Evolutionary conservation across 2,888 invertebrate genomes (phyloP).

Genomic region (Meliscaeva auricollis): DNA sequence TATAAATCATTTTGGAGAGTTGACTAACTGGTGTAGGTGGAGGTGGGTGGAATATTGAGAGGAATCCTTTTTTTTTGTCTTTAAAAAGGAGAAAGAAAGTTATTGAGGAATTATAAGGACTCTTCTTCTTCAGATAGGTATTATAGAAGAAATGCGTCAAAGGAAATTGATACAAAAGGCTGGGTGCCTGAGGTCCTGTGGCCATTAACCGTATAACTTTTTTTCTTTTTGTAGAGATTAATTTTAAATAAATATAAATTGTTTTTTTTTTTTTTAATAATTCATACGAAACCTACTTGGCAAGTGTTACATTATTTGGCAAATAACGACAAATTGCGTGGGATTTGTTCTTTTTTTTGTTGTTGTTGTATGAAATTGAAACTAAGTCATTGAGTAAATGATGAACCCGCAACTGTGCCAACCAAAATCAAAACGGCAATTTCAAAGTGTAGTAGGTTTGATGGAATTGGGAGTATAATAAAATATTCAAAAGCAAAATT

Average conservation of each 20-base stretch:
- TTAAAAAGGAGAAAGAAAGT: background rate
- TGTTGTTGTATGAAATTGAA: background rate
- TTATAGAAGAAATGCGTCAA: background rate
- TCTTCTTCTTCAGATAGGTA: background rate
- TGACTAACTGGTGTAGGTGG: background rate
- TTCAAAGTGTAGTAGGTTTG: background rate
- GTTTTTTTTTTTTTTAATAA: too few species aligned
- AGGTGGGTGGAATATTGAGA: too few species aligned
- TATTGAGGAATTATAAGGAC: background rate
- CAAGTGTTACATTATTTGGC: background rate
- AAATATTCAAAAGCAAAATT: background rate
- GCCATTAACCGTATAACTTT: background rate
- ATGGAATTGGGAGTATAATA: background rate
- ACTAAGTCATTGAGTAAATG: background rate
- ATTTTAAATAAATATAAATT: background rate
- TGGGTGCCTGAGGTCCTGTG: background rate
- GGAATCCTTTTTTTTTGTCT: background rate
- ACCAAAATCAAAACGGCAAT: background rate
- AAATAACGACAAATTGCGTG: background rate
- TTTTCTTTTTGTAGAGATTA: background rate
- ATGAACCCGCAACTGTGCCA: background rate
- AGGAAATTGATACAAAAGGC: background rate
- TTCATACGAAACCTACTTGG: background rate
- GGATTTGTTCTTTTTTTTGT: background rate
- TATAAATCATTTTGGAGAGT: conserved; percentile 28